Conservation (phyloP, 2,113 vertebrate genomes). For the Numida meleagris region DNA sequence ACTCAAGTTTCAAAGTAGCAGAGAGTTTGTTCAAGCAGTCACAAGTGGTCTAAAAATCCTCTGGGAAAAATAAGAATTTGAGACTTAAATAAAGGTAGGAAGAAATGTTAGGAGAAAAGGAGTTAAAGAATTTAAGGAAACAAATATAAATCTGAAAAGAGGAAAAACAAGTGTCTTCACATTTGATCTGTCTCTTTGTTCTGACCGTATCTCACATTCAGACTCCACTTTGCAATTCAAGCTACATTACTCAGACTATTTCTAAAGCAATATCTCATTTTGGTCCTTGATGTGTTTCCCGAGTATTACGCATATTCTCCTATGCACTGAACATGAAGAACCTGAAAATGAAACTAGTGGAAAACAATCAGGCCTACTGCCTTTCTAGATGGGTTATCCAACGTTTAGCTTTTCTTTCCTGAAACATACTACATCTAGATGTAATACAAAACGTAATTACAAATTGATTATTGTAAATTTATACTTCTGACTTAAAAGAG, state of each 20-base stretch:
- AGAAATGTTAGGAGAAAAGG: neutral
- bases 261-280: neutral
- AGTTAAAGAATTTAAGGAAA: neutral
- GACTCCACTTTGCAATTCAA: neutral
- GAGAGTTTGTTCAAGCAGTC: neutral
- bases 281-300: neutral
- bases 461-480: neutral
- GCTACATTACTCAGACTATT: neutral
- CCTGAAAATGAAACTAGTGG: neutral
- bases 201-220: neutral
- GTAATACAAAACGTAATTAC: too few species aligned
- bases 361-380: neutral
- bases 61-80: neutral
- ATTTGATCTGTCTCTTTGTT: neutral
- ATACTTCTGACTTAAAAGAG: neutral
- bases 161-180: neutral
- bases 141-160: neutral
- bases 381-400: neutral
- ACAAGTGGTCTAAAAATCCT: neutral
- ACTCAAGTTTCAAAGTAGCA: neutral
- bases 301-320: neutral
- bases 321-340: neutral
- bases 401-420: neutral
- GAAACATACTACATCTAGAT: neutral
- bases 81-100: neutral